A percentile compares a stretch with the other conserved stretches of the same genome.
phyloP scores from a whole-genome alignment of 2,113 vertebrate genomes.

The Syngnathoides biaculeatus region DNA sequence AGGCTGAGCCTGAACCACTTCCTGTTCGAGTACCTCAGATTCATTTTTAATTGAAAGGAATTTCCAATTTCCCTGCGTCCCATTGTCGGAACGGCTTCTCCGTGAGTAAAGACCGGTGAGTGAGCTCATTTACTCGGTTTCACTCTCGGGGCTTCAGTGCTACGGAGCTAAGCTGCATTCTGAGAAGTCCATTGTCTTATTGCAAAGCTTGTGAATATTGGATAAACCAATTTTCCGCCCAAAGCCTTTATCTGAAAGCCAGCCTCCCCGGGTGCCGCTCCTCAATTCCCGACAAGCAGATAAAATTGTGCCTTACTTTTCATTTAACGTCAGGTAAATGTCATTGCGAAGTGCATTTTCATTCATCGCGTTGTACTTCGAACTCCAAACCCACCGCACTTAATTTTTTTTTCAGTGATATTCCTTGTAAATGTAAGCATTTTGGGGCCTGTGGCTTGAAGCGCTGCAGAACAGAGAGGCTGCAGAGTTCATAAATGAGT shows the following conservation, averaged over 20 bases:
- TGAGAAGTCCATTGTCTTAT: slow-evolving; percentile 60
- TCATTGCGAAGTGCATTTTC: slow-evolving; percentile 52
- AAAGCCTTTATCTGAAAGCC: slow-evolving; percentile 29
- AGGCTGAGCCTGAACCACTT: slow-evolving; percentile 54
- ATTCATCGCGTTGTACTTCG: slow-evolving; percentile 40
- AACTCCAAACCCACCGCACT: slow-evolving; percentile 51
- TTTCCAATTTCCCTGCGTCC: slow-evolving; percentile 25
- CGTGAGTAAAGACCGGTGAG: slow-evolving; percentile 34
- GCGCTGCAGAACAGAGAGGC: slow-evolving; percentile 67
- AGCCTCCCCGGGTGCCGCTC: slow-evolving; percentile 3
- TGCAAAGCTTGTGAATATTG: slow-evolving; percentile 63
- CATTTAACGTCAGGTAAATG: slow-evolving; percentile 60
- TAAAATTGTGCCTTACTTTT: slow-evolving; percentile 58
- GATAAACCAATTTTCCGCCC: slow-evolving; percentile 56
- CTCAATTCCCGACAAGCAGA: slow-evolving; percentile 29
- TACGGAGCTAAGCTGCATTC: slow-evolving; percentile 59
- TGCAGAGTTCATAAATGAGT: slow-evolving; percentile 88
- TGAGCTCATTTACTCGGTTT: slow-evolving; percentile 60
- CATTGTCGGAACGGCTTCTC: slow-evolving; percentile 21
- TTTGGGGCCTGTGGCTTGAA: slow-evolving; percentile 68
- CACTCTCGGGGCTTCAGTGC: slow-evolving; percentile 30
- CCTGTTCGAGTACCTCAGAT: slow-evolving; percentile 36
- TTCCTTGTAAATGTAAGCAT: slow-evolving; percentile 72
- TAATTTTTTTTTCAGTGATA: slow-evolving; percentile 38
- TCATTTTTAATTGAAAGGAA: slow-evolving; percentile 57